phyloP scores from a whole-genome alignment of 2,797 vertebrate genomes.

The Danionella dracula region DNA sequence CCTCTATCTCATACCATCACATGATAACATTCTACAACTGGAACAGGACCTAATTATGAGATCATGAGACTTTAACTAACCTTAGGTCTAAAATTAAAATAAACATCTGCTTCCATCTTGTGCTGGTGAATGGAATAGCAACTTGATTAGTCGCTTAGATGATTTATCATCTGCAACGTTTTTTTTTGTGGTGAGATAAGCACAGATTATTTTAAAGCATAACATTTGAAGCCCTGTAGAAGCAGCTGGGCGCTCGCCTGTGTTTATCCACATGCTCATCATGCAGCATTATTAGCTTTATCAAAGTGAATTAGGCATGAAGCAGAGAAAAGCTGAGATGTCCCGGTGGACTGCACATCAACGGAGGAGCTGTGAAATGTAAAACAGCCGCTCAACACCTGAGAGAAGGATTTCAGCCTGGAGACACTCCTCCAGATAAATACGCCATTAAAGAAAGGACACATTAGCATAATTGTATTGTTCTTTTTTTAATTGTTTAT shows the following conservation, averaged over 20 bases:
- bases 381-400: constrained; percentile 27
- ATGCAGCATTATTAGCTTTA: constrained; percentile 22
- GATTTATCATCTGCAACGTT: not conserved
- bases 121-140: not conserved
- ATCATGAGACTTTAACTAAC: no score
- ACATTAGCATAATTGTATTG: constrained; percentile 23
- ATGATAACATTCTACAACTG: no score
- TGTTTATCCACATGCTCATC: not conserved
- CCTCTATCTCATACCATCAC: no score
- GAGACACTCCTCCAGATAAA: constrained; percentile 22
- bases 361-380: constrained; percentile 20
- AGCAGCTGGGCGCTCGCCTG: not conserved
- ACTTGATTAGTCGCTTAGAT: no score
- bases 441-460: constrained; percentile 22
- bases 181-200: not conserved
- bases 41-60: no score
- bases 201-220: not conserved
- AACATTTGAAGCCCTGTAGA: not conserved
- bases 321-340: constrained; percentile 28
- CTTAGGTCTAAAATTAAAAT: no score
- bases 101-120: constrained; percentile 5
- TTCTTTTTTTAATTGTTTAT: constrained; percentile 17
- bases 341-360: constrained; percentile 15
- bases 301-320: constrained; percentile 27
- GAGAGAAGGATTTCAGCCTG: constrained; percentile 19